These are phyloP conservation scores for Limenitis camilla DNA, from an alignment of 2,888 invertebrate genomes.

Conservation along the genomic window DNA sequence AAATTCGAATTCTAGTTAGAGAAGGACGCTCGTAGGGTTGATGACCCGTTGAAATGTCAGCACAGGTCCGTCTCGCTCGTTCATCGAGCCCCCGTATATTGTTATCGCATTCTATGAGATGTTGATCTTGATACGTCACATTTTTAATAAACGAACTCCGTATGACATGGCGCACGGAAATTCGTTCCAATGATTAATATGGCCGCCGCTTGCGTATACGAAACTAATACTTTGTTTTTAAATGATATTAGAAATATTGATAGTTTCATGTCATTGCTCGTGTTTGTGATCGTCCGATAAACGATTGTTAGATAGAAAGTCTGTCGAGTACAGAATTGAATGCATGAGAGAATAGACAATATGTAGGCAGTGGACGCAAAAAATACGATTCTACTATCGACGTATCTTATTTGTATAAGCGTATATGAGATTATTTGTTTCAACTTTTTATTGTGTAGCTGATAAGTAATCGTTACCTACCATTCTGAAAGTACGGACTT, in stretches of 20 bases:
- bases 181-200: conserved; percentile 74
- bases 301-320: conserved; percentile 66
- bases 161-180: conserved; percentile 73
- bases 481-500: conserved; percentile 40
- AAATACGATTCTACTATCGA: conserved; percentile 34
- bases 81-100: conserved; percentile 37
- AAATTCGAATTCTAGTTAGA: conserved; percentile 72
- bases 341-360: conserved; percentile 46
- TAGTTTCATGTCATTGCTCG: conserved; percentile 71
- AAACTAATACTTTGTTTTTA: conserved; percentile 71
- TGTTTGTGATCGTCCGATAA: conserved; percentile 69
- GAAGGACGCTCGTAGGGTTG: conserved; percentile 71
- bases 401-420: conserved; percentile 33
- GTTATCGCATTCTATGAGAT: conserved; percentile 62
- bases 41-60: conserved; percentile 74
- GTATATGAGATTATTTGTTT: conserved; percentile 18
- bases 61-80: conserved; percentile 55
- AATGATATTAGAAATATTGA: conserved; percentile 74
- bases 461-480: conserved; percentile 9
- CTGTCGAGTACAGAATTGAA: conserved; percentile 59
- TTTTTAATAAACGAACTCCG: conserved; percentile 74
- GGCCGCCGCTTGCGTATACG: conserved; percentile 57
- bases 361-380: conserved; percentile 54
- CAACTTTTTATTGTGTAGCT: conserved; percentile 25
- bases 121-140: conserved; percentile 75